Conservation (phyloP, 2,113 vertebrate species). For the Tachysurus fulvidraco region DNA sequence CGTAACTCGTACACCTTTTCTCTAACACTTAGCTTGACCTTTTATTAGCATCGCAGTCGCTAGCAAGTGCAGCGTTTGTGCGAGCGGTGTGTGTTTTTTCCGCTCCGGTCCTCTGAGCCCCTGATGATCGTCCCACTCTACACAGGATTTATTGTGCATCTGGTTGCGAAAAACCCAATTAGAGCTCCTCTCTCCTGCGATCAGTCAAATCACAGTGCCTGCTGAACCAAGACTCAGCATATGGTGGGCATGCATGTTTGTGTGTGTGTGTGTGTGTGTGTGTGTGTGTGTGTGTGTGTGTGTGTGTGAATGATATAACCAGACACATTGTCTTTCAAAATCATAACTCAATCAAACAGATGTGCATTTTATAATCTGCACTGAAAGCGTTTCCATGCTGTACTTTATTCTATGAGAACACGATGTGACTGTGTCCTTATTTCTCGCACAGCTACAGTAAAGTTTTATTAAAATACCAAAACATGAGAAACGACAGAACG, state of each 20-base stretch:
- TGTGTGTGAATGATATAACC: conserved; percentile 20
- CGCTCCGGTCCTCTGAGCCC: conserved; percentile 41
- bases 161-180: conserved; percentile 56
- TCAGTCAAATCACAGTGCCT: conserved; percentile 53
- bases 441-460: background rate
- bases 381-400: background rate
- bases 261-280: conserved; percentile 2
- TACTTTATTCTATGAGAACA: background rate
- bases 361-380: conserved; percentile 1
- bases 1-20: conserved; percentile 3
- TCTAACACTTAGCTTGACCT: conserved; percentile 16
- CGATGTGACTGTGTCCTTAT: background rate
- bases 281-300: conserved; percentile 12
- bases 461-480: background rate
- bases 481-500: background rate
- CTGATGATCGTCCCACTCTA: conserved; percentile 55
- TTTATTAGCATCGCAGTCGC: background rate
- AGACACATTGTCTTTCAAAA: conserved; percentile 38
- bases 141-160: conserved; percentile 57
- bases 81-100: background rate
- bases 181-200: conserved; percentile 48
- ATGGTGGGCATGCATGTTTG: conserved; percentile 47
- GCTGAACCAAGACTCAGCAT: conserved; percentile 55
- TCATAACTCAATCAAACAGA: conserved; percentile 43
- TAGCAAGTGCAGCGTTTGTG: background rate